Evolutionary conservation across 2,888 invertebrate genomes (phyloP).

Genomic region (Thelaira solivaga): DNA sequence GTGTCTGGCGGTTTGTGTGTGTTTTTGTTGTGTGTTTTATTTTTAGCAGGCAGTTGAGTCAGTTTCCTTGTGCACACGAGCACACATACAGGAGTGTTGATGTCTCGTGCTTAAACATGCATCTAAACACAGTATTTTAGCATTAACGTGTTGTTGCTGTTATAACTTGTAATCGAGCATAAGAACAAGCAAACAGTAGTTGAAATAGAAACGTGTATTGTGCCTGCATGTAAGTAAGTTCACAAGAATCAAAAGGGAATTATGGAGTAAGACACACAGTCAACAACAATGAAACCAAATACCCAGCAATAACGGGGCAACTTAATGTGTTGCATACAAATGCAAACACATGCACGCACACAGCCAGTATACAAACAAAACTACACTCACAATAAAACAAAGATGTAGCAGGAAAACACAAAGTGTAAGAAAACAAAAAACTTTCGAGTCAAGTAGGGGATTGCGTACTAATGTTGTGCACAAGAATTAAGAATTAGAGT

Average conservation of each 20-base stretch:
- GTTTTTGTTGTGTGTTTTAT: slow-evolving; percentile 3
- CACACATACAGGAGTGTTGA: slow-evolving; percentile 27
- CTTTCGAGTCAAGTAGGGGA: slow-evolving; percentile 45
- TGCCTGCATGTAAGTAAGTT: too few relatives aligned
- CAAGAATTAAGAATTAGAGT: slow-evolving; percentile 37
- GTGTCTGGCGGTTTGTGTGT: slow-evolving; percentile 11
- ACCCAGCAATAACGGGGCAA: slow-evolving; percentile 45
- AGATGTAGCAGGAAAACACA: slow-evolving; percentile 6
- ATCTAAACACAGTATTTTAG: slow-evolving; percentile 12
- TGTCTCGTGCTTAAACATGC: slow-evolving; percentile 27
- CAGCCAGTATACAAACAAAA: slow-evolving; percentile 20
- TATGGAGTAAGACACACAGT: slow-evolving; percentile 42
- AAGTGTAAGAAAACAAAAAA: slow-evolving; percentile 22
- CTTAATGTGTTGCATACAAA: slow-evolving; percentile 42
- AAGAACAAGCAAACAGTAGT: slow-evolving; percentile 40
- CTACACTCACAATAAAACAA: slow-evolving; percentile 3
- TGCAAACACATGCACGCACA: slow-evolving; percentile 19
- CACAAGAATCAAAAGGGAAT: slow-evolving; percentile 43
- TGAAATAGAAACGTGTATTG: slow-evolving; percentile 11
- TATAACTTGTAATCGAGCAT: slow-evolving; percentile 43
- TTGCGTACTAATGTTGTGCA: slow-evolving; percentile 30
- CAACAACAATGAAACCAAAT: slow-evolving; percentile 44
- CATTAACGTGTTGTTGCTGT: slow-evolving; percentile 41
- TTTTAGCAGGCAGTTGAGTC: slow-evolving; percentile 39
- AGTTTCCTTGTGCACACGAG: slow-evolving; percentile 28